Percentiles rank a stretch among this genome's conserved stretches.
These are phyloP conservation scores for Fundulus diaphanus DNA, from an alignment of 2,797 vertebrate genomes.

Conservation along the genomic window DNA sequence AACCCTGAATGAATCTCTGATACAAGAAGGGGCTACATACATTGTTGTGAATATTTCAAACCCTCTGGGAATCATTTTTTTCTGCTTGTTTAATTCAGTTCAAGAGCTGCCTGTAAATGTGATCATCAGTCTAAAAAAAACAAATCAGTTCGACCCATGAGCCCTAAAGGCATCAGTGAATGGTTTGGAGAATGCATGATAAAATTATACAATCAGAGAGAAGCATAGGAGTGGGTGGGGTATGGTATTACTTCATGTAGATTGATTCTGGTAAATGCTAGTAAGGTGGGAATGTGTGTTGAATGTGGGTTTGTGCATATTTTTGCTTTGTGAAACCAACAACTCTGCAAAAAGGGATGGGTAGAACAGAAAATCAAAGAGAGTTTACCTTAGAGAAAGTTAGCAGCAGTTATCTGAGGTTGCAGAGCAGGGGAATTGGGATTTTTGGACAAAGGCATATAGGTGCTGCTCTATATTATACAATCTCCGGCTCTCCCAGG, in stretches of 20 bases:
- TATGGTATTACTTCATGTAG: background rate
- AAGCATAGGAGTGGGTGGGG: background rate
- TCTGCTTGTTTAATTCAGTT: conserved; percentile 12
- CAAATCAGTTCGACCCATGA: conserved; percentile 11
- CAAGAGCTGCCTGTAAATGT: conserved; percentile 13
- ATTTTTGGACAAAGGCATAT: background rate
- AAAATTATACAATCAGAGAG: conserved; percentile 12
- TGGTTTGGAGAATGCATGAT: background rate
- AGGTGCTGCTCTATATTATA: background rate
- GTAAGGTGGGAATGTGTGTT: background rate
- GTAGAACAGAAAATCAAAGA: background rate
- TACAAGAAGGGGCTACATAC: conserved; percentile 35
- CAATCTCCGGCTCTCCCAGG: no score
- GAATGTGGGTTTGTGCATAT: background rate
- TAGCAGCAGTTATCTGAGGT: background rate
- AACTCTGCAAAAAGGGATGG: background rate
- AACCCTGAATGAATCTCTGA: conserved; percentile 44
- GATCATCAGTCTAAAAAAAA: conserved; percentile 22
- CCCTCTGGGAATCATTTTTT: conserved; percentile 11
- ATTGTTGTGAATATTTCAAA: conserved; percentile 27
- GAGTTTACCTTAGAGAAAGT: background rate
- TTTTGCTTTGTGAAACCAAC: background rate
- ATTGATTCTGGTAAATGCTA: background rate
- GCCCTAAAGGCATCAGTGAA: conserved; percentile 2
- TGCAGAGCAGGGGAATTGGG: background rate